Evolutionary conservation across 2,888 invertebrate species (phyloP).

Genomic region (Cephus runcator): DNA sequence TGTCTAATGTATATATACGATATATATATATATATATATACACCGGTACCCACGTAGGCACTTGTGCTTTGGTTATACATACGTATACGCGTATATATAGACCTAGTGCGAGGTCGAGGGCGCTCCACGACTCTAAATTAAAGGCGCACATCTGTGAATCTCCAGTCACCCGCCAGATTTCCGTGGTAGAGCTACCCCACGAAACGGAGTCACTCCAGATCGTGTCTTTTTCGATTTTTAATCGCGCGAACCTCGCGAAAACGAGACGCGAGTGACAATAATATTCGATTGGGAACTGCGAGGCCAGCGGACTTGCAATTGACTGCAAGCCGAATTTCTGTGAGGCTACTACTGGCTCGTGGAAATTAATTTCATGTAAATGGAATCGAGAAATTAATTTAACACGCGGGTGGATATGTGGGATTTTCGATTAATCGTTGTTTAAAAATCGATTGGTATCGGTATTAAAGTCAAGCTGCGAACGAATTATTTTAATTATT

Average conservation of each 20-base stretch:
- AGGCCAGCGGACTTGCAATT: not conserved
- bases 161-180: constrained; percentile 61
- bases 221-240: not conserved
- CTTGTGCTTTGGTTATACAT: constrained; percentile 17
- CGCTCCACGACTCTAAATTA: constrained; percentile 60
- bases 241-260: not conserved
- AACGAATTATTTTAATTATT: not conserved
- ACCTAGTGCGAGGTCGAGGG: constrained; percentile 57
- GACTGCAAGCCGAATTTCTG: not conserved
- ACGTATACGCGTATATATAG: constrained; percentile 20
- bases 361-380: not conserved
- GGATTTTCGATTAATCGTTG: not conserved
- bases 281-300: not conserved
- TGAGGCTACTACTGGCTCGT: not conserved
- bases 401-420: not conserved
- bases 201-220: not conserved
- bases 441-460: not conserved
- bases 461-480: not conserved
- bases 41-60: constrained; percentile 22
- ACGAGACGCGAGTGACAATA: not conserved
- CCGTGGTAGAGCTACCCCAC: constrained; percentile 32
- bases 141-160: constrained; percentile 60
- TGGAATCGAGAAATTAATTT: not conserved
- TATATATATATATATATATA: not conserved
- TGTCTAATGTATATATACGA: not conserved